These are phyloP conservation scores for Archivesica marissinica DNA, from an alignment of 1,140 invertebrate genomes.

Conservation along the genomic window DNA sequence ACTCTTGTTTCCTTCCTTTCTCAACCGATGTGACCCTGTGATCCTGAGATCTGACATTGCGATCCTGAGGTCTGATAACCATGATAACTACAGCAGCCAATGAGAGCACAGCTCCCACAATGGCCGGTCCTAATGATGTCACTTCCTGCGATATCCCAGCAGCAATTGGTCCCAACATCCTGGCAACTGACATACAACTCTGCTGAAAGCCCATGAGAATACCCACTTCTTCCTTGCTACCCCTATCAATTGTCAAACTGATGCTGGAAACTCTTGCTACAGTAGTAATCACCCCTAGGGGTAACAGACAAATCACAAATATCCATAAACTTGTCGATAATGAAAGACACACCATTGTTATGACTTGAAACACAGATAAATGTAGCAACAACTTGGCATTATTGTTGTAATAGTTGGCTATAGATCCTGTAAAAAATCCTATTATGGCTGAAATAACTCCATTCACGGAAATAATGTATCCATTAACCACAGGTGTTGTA, in stretches of 20 bases:
- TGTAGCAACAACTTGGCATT: constrained; percentile 76
- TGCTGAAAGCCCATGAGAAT: constrained; percentile 81
- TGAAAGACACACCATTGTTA: constrained; percentile 70
- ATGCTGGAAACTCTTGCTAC: constrained; percentile 78
- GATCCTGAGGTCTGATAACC: constrained; percentile 67
- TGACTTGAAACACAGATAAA: constrained; percentile 72
- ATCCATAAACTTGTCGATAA: constrained; percentile 61
- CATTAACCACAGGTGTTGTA: constrained; percentile 76
- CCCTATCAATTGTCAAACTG: constrained; percentile 77
- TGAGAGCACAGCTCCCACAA: constrained; percentile 69
- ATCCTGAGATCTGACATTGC: constrained; percentile 9
- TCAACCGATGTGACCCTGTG: no score
- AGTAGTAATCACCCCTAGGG: constrained; percentile 80
- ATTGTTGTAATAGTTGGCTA: constrained; percentile 79
- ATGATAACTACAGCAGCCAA: constrained; percentile 68
- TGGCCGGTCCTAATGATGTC: constrained; percentile 69
- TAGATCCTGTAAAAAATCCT: constrained; percentile 80
- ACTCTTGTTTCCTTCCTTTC: no score
- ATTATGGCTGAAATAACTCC: constrained; percentile 77
- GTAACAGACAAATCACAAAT: constrained; percentile 74
- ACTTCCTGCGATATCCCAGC: constrained; percentile 78
- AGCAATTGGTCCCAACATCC: constrained; percentile 83
- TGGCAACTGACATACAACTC: constrained; percentile 80
- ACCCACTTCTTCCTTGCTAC: constrained; percentile 72
- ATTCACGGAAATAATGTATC: constrained; percentile 83